phyloP scores from a whole-genome alignment of 2,888 invertebrate species.

The Dolichomitus sp. region DNA sequence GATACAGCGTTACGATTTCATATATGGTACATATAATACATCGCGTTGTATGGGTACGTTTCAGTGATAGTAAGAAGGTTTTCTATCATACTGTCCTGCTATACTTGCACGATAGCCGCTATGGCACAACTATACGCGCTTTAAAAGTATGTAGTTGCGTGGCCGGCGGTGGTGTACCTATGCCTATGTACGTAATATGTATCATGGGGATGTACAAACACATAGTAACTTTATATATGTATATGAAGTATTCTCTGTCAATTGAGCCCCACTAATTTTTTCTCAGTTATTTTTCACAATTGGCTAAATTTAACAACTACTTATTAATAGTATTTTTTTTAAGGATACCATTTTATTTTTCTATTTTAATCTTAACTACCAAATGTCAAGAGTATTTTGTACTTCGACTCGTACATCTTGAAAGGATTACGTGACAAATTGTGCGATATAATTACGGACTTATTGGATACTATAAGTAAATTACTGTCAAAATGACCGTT shows the following conservation, averaged over 20 bases:
- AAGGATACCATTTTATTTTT: constrained; percentile 2
- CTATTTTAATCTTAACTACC: background rate
- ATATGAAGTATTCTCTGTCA: background rate
- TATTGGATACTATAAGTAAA: background rate
- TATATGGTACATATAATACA: background rate
- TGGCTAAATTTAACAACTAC: too few species aligned
- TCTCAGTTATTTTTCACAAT: too few species aligned
- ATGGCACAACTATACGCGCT: constrained; percentile 11
- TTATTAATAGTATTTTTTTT: too few species aligned
- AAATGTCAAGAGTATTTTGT: background rate
- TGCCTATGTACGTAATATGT: constrained; percentile 53
- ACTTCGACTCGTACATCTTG: background rate
- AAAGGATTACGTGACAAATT: background rate
- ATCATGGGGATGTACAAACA: constrained; percentile 34
- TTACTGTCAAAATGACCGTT: background rate
- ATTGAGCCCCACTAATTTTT: too few species aligned
- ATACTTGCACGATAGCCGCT: constrained; percentile 35
- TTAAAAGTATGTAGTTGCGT: constrained; percentile 50
- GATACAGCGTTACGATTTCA: background rate
- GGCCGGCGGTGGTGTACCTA: constrained; percentile 41
- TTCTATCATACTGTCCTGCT: background rate
- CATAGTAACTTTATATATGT: background rate
- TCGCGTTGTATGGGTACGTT: background rate
- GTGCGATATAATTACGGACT: background rate
- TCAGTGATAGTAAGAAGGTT: constrained; percentile 10